Conservation (phyloP, 1,140 invertebrate genomes). For the Macrobrachium nipponense region DNA sequence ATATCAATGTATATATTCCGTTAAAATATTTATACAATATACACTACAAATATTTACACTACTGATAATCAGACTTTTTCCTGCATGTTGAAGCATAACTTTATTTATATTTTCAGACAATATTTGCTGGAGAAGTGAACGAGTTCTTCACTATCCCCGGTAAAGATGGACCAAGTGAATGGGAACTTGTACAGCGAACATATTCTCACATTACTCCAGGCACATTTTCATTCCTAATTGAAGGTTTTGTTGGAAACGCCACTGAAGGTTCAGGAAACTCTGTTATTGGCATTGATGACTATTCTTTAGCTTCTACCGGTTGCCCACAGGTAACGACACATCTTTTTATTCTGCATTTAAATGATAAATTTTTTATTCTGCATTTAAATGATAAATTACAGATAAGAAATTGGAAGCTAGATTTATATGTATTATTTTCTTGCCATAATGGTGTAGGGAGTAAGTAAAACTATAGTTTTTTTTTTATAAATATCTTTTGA, state of each 20-base stretch:
- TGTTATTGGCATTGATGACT: conserved; percentile 37
- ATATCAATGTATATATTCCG: background rate
- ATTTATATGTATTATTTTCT: too few relatives aligned
- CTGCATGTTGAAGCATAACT: too few relatives aligned
- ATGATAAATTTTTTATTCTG: background rate
- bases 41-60: background rate
- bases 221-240: conserved; percentile 24
- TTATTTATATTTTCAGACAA: too few relatives aligned
- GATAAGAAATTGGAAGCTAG: too few relatives aligned
- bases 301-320: conserved; percentile 19
- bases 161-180: too few relatives aligned
- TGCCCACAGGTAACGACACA: conserved; percentile 24
- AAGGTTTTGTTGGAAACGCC: conserved; percentile 14
- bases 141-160: background rate
- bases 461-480: too few relatives aligned
- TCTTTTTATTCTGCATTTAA: background rate
- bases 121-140: too few relatives aligned
- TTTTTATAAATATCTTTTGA: too few relatives aligned
- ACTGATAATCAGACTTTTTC: too few relatives aligned
- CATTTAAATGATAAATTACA: background rate
- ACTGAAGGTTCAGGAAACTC: background rate
- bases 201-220: background rate
- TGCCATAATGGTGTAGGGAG: too few relatives aligned
- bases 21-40: too few relatives aligned
- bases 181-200: too few relatives aligned